These are phyloP conservation scores for Tinamus guttatus DNA, from an alignment of 2,113 vertebrate species.

Conservation along the genomic window DNA sequence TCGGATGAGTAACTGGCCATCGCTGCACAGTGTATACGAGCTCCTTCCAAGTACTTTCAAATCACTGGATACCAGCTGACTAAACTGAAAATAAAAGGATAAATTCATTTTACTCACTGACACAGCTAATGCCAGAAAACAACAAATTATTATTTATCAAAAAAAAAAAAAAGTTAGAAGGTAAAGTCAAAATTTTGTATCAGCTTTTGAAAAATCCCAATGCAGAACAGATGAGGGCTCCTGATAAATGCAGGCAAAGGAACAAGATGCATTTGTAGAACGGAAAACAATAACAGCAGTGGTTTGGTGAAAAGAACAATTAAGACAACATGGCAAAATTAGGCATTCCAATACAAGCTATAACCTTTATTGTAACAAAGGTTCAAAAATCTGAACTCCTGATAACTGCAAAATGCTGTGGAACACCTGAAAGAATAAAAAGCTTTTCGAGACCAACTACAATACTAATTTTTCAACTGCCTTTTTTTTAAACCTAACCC, in stretches of 20 bases:
- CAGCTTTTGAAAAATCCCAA: neutral
- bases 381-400: neutral
- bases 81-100: conserved; percentile 79
- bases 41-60: conserved; percentile 87
- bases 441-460: neutral
- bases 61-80: conserved; percentile 89
- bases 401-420: neutral
- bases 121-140: neutral
- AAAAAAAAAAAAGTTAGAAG: neutral
- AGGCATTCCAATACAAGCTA: neutral
- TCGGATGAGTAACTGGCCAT: conserved; percentile 89
- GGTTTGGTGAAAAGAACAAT: neutral
- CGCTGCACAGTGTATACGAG: conserved; percentile 89
- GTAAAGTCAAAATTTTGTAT: neutral
- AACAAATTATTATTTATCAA: neutral
- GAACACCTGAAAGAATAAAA: neutral
- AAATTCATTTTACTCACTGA: neutral
- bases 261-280: neutral
- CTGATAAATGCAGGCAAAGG: neutral
- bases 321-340: neutral
- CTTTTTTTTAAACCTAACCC: neutral
- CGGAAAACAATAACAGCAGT: neutral
- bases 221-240: accelerated
- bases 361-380: neutral
- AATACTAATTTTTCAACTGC: neutral